Conservation (phyloP, 1,140 invertebrate species). For the Drosophila sulfurigaster region DNA sequence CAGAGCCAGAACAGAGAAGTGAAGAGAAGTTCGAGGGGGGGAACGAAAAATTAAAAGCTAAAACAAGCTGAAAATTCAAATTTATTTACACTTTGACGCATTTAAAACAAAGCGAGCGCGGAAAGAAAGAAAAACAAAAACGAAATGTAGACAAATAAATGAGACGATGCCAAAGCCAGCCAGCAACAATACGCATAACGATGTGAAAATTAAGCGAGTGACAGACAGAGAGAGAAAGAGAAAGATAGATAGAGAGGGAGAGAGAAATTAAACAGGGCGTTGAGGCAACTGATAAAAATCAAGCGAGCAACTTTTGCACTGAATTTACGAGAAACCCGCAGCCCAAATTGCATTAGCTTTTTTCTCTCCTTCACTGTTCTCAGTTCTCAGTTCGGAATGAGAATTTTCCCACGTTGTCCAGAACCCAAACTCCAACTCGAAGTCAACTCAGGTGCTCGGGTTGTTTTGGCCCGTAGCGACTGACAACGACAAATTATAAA, state of each 20-base stretch:
- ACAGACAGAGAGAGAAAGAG: constrained; percentile 7
- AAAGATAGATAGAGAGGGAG: constrained; percentile 12
- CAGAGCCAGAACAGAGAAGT: not conserved
- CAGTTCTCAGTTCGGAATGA: constrained; percentile 44
- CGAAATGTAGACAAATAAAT: constrained; percentile 79
- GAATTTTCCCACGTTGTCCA: constrained; percentile 75
- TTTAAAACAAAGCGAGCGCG: constrained; percentile 77
- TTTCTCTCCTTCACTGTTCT: not conserved
- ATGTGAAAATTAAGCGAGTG: constrained; percentile 80
- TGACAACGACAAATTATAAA: constrained; percentile 45
- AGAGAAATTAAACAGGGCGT: constrained; percentile 56
- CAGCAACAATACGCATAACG: constrained; percentile 71
- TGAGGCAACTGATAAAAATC: constrained; percentile 72
- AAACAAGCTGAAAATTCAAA: constrained; percentile 84
- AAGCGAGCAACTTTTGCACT: constrained; percentile 73
- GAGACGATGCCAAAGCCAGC: constrained; percentile 51
- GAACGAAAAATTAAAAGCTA: constrained; percentile 71
- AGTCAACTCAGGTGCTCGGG: constrained; percentile 35
- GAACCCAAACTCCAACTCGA: constrained; percentile 1
- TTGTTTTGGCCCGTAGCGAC: not conserved
- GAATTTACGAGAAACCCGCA: constrained; percentile 73
- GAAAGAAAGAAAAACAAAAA: constrained; percentile 51
- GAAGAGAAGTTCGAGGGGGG: not conserved
- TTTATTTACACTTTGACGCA: constrained; percentile 83
- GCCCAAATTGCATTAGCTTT: constrained; percentile 71